Conservation (phyloP, 2,113 vertebrate species). For the Ivindomyrus marchei region DNA sequence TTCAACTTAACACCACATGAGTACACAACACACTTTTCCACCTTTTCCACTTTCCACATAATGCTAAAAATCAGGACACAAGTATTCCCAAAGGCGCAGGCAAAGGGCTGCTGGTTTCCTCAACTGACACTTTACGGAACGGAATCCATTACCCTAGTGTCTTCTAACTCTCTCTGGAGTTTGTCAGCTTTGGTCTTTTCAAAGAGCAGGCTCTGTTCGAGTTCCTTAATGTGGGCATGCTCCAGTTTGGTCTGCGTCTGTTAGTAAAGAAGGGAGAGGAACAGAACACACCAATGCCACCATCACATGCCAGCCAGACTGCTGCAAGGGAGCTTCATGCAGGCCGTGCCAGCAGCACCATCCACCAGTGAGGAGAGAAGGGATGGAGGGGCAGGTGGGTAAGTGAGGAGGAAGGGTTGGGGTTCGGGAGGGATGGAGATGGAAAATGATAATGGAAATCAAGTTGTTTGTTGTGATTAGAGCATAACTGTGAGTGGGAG, state of each 20-base stretch:
- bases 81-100: not conserved
- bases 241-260: slow-evolving; percentile 99
- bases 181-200: slow-evolving; percentile 99
- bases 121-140: slow-evolving; percentile 57
- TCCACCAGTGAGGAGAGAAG: slow-evolving; percentile 54
- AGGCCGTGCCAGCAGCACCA: slow-evolving; percentile 66
- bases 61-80: not conserved
- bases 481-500: slow-evolving; percentile 34
- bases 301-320: slow-evolving; percentile 94
- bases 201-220: slow-evolving; percentile 99
- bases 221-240: slow-evolving; percentile 99
- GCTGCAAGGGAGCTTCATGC: slow-evolving; percentile 69
- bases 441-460: slow-evolving; percentile 41
- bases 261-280: slow-evolving; percentile 96
- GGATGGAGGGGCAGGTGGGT: slow-evolving; percentile 34
- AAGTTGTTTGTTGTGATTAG: slow-evolving; percentile 37
- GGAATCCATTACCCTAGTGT: slow-evolving; percentile 99
- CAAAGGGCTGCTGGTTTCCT: slow-evolving; percentile 17
- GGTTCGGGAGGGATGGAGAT: slow-evolving; percentile 31
- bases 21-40: not conserved
- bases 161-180: slow-evolving; percentile 99
- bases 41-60: not conserved
- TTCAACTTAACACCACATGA: not conserved
- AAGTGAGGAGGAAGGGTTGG: slow-evolving; percentile 15
- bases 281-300: slow-evolving; percentile 99